A percentile compares a stretch with the other conserved stretches of the same genome.
Evolutionary conservation across 2,113 vertebrate genomes (phyloP).

Genomic region (Carassius carassius): DNA sequence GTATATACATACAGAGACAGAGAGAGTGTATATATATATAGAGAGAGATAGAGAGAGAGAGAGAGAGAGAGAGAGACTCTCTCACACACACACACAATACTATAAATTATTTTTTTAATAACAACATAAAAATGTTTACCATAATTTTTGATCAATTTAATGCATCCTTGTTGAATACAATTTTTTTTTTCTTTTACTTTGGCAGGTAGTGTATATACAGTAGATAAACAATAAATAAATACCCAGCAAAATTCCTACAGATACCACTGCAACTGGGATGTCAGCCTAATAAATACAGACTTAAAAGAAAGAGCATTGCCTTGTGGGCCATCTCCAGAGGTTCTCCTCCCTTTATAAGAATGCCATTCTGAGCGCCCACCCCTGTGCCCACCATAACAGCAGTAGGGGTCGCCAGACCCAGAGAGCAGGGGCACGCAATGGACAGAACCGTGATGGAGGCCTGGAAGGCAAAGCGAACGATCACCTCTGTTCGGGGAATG

Average conservation of each 20-base stretch:
- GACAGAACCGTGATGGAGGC: conserved; percentile 94
- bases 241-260: neutral
- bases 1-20: no score
- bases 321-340: conserved; percentile 97
- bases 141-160: no score
- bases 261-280: neutral
- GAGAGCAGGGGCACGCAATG: conserved; percentile 95
- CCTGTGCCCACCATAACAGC: conserved; percentile 99
- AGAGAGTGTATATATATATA: no score
- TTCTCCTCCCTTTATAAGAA: conserved; percentile 97
- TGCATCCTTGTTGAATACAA: no score
- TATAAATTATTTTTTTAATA: no score
- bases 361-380: conserved; percentile 92
- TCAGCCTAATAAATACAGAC: neutral
- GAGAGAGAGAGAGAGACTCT: no score
- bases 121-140: no score
- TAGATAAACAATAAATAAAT: neutral
- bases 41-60: no score
- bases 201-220: neutral
- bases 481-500: conserved; percentile 78
- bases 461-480: conserved; percentile 89
- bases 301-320: conserved; percentile 65
- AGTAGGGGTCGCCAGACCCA: conserved; percentile 94
- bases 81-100: no score
- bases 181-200: neutral